phyloP scores from a whole-genome alignment of 2,888 invertebrate species.

The Pseudococcus longispinus region DNA sequence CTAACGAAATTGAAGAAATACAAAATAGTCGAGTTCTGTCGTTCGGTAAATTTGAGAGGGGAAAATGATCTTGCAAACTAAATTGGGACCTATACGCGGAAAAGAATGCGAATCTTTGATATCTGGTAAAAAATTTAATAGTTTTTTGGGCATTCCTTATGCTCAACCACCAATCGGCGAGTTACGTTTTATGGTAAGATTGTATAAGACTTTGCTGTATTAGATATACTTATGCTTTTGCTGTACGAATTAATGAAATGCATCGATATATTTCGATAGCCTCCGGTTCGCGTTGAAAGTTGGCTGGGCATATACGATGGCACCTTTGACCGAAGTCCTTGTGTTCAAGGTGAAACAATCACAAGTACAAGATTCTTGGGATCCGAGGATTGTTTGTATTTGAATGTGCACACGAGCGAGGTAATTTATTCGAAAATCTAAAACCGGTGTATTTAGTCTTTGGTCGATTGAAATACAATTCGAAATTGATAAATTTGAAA shows the following conservation, averaged over 20 bases:
- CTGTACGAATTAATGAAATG: background rate
- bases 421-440: background rate
- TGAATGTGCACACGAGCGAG: slow-evolving; percentile 12
- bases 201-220: too few species aligned
- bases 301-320: background rate
- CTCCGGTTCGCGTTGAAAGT: background rate
- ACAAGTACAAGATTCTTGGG: background rate
- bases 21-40: background rate
- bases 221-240: too few species aligned
- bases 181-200: slow-evolving; percentile 34
- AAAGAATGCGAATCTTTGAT: background rate
- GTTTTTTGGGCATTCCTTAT: slow-evolving; percentile 43
- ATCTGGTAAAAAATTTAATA: background rate
- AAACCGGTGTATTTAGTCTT: background rate
- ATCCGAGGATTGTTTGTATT: slow-evolving; percentile 33
- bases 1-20: background rate
- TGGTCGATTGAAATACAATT: background rate
- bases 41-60: background rate
- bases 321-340: background rate
- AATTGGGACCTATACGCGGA: slow-evolving; percentile 1
- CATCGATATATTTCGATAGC: background rate
- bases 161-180: slow-evolving; percentile 32
- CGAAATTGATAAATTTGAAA: background rate
- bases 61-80: background rate
- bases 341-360: background rate